Evolutionary conservation across 2,888 invertebrate genomes (phyloP).

Genomic region (Sicus ferrugineus): DNA sequence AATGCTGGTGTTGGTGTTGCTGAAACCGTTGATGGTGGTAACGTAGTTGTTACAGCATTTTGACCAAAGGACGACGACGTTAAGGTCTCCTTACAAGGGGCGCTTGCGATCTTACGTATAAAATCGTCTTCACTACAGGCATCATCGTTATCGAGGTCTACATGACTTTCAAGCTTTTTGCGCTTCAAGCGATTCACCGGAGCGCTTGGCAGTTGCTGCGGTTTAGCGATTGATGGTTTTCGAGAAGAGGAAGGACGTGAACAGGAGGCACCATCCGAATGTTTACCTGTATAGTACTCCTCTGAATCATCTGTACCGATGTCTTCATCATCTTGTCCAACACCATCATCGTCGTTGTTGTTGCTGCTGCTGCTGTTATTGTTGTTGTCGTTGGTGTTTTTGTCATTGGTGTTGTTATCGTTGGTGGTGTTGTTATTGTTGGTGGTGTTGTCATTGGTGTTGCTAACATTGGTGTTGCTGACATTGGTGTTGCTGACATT

Average conservation of each 20-base stretch:
- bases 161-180: constrained; percentile 56
- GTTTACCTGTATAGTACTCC: constrained; percentile 39
- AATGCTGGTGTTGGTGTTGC: constrained; percentile 40
- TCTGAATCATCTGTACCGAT: constrained; percentile 50
- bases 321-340: constrained; percentile 48
- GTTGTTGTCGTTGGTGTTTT: constrained; percentile 36
- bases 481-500: constrained; percentile 29
- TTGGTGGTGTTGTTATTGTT: constrained; percentile 23
- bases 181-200: constrained; percentile 51
- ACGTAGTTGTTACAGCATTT: constrained; percentile 26
- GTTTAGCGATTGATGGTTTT: constrained; percentile 23
- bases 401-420: constrained; percentile 37
- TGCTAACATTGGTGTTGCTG: constrained; percentile 31
- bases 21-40: neutral
- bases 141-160: constrained; percentile 63
- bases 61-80: constrained; percentile 1
- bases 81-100: constrained; percentile 30
- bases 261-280: constrained; percentile 27
- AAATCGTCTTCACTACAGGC: constrained; percentile 65
- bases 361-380: constrained; percentile 21
- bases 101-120: constrained; percentile 60
- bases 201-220: constrained; percentile 21
- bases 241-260: constrained; percentile 36
- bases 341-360: constrained; percentile 41
- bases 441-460: constrained; percentile 38